A percentile compares a stretch with the other conserved stretches of the same genome.
Conservation (phyloP, 2,888 invertebrate species). For the Drosophila prostipennis region DNA sequence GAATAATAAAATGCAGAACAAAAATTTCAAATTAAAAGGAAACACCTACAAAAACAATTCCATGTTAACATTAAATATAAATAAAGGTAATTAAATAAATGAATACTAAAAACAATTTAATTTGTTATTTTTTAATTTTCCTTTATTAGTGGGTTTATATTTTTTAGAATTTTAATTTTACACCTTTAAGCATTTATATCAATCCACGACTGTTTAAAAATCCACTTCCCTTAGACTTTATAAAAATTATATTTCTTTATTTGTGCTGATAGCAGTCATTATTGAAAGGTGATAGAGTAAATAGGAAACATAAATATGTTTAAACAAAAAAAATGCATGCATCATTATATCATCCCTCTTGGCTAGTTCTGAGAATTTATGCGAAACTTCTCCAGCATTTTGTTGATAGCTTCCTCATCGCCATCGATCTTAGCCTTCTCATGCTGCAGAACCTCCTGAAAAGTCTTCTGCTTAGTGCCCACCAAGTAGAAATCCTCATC, state of each 20-base stretch:
- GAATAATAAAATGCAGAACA: slow-evolving; percentile 64
- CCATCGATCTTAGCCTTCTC: slow-evolving; percentile 79
- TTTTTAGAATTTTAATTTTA: too few species aligned
- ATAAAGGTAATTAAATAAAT: slow-evolving; percentile 75
- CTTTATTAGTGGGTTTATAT: too few species aligned
- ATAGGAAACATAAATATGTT: neutral
- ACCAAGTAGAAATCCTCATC: slow-evolving; percentile 82
- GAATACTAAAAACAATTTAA: slow-evolving; percentile 63
- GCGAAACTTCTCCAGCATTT: slow-evolving; percentile 82
- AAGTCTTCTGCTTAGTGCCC: slow-evolving; percentile 79
- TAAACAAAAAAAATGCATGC: slow-evolving; percentile 16
- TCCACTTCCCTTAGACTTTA: neutral
- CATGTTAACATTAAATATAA: slow-evolving; percentile 84
- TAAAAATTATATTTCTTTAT: neutral
- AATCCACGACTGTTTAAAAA: too few species aligned
- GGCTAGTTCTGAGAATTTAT: slow-evolving; percentile 55
- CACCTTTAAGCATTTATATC: too few species aligned
- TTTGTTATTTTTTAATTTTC: neutral
- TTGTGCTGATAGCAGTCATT: neutral
- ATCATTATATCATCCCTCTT: neutral
- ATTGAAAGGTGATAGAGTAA: slow-evolving; percentile 14
- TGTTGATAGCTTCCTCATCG: slow-evolving; percentile 78
- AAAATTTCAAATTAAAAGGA: slow-evolving; percentile 56
- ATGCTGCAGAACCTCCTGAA: slow-evolving; percentile 77
- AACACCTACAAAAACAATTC: slow-evolving; percentile 83